phyloP scores from a whole-genome alignment of 2,113 vertebrate species.

The Engraulis encrasicolus region DNA sequence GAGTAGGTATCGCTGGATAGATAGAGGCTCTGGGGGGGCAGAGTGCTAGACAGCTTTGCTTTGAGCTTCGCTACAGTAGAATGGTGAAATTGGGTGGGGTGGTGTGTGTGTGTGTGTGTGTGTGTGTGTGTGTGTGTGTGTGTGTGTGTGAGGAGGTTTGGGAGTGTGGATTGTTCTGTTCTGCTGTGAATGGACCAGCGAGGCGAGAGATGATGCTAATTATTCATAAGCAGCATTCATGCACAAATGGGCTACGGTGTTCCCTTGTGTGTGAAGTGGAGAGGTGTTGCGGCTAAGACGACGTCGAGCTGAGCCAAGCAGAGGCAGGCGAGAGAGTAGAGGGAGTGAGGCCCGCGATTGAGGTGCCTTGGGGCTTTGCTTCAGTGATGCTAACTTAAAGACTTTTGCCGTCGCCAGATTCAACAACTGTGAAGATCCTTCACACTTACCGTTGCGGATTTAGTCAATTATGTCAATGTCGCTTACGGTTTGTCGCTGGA shows the following conservation, averaged over 20 bases:
- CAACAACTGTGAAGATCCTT: no score
- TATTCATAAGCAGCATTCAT: constrained; percentile 18
- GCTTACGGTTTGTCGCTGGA: no score
- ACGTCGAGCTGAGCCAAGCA: not conserved
- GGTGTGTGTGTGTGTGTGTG: no score
- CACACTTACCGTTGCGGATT: no score
- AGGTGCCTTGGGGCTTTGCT: not conserved
- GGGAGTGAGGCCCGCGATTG: no score
- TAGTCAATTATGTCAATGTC: no score
- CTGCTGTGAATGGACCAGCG: not conserved
- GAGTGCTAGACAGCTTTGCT: not conserved
- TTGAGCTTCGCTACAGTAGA: not conserved
- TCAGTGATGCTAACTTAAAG: no score
- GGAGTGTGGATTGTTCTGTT: not conserved
- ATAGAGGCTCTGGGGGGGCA: not conserved
- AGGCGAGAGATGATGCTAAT: not conserved
- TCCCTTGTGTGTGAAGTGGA: constrained; percentile 8
- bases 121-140: no score
- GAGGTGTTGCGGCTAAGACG: not conserved
- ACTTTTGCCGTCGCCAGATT: no score
- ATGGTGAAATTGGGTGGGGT: no score
- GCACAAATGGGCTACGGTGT: not conserved
- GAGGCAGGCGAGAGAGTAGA: not conserved
- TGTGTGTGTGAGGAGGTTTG: no score
- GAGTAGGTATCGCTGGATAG: not conserved